Conservation (phyloP, 1,140 invertebrate species). For the Hylyphantes graminicola region DNA sequence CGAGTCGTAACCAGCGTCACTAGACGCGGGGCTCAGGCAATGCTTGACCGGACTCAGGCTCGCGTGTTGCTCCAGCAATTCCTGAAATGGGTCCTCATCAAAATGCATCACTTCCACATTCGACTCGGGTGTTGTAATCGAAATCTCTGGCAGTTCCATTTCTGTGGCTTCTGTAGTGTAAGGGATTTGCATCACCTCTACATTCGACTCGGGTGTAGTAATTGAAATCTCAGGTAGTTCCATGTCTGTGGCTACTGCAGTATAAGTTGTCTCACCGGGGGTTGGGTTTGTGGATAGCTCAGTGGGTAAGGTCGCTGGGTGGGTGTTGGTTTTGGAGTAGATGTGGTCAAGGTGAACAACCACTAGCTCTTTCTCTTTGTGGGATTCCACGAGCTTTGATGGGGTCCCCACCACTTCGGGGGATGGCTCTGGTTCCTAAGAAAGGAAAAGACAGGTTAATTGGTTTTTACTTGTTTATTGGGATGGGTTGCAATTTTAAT, state of each 20-base stretch:
- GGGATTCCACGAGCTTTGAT: constrained; percentile 63
- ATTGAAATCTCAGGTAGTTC: constrained; percentile 16
- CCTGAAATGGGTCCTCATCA: constrained; percentile 3
- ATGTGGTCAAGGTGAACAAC: constrained; percentile 62
- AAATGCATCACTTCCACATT: not conserved
- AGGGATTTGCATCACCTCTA: not conserved
- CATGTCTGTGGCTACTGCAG: not conserved
- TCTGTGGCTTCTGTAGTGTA: constrained; percentile 1
- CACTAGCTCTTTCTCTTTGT: constrained; percentile 58
- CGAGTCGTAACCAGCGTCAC: constrained; percentile 61
- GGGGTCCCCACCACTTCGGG: constrained; percentile 63
- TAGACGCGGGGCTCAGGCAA: constrained; percentile 31
- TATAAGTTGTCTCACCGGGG: not conserved
- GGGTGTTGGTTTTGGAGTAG: constrained; percentile 50
- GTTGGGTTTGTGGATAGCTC: not conserved
- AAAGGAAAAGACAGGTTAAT: too few relatives aligned
- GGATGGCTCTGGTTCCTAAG: not conserved
- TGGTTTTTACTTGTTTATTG: too few relatives aligned
- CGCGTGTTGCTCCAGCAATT: not conserved
- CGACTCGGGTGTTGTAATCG: not conserved
- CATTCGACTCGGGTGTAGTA: too few relatives aligned
- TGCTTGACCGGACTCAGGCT: not conserved
- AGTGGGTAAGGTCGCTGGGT: too few relatives aligned
- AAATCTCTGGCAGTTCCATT: constrained; percentile 18
- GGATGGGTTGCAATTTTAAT: too few relatives aligned